These are phyloP conservation scores for Cataglyphis hispanica DNA, from an alignment of 1,140 invertebrate genomes.

Conservation along the genomic window DNA sequence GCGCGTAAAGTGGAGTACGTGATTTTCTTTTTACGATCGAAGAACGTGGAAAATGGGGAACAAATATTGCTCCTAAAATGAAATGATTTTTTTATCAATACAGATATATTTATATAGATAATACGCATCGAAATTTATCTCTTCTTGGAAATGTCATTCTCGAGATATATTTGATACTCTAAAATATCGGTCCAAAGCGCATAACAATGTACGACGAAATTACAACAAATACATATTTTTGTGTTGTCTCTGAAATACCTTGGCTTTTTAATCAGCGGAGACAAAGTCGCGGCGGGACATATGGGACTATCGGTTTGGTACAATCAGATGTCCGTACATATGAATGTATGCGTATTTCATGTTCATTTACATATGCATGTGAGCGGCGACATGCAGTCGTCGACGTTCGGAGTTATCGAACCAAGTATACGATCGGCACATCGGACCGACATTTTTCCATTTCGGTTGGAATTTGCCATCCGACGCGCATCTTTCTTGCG, in stretches of 20 bases:
- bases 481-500: slow-evolving; percentile 57
- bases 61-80: neutral
- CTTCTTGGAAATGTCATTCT: neutral
- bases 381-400: slow-evolving; percentile 66
- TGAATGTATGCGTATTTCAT: slow-evolving; percentile 53
- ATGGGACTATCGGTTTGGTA: slow-evolving; percentile 57
- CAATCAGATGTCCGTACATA: slow-evolving; percentile 59
- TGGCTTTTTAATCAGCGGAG: slow-evolving; percentile 24
- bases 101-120: neutral
- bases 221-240: neutral
- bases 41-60: neutral
- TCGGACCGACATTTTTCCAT: slow-evolving; percentile 72
- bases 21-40: neutral
- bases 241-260: slow-evolving; percentile 1
- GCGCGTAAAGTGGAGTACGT: neutral
- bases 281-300: slow-evolving; percentile 36
- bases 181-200: slow-evolving; percentile 8
- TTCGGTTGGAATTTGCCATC: slow-evolving; percentile 65
- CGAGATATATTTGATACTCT: neutral
- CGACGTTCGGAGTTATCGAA: slow-evolving; percentile 70
- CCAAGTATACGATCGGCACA: slow-evolving; percentile 28
- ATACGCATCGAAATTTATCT: neutral
- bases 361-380: slow-evolving; percentile 73
- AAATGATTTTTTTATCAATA: neutral
- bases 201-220: neutral